These are phyloP conservation scores for Sphaeramia orbicularis DNA, from an alignment of 2,797 vertebrate genomes.

Conservation along the genomic window DNA sequence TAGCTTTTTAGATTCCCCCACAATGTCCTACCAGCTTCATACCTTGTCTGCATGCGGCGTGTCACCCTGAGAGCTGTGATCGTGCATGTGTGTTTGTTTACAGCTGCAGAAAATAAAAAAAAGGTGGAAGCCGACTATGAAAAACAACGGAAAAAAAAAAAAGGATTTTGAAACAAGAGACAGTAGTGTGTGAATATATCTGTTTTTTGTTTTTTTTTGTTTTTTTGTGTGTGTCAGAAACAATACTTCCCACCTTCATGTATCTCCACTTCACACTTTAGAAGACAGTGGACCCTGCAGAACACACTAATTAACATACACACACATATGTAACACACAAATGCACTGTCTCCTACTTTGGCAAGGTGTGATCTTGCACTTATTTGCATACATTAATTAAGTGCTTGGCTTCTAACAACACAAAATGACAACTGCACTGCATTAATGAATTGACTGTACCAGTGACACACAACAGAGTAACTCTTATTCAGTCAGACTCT, in stretches of 20 bases:
- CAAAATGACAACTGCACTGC: slow-evolving; percentile 50
- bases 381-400: slow-evolving; percentile 79
- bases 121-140: slow-evolving; percentile 21
- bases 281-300: slow-evolving; percentile 84
- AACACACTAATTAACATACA: slow-evolving; percentile 77
- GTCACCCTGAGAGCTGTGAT: slow-evolving; percentile 55
- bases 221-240: slow-evolving; percentile 44
- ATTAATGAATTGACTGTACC: slow-evolving; percentile 57
- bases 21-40: slow-evolving; percentile 59
- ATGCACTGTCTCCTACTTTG: slow-evolving; percentile 51
- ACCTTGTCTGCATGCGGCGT: slow-evolving; percentile 41
- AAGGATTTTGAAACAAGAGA: slow-evolving; percentile 3
- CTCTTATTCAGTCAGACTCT: slow-evolving; percentile 28
- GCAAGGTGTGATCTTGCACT: slow-evolving; percentile 72
- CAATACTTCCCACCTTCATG: slow-evolving; percentile 61
- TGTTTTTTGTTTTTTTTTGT: too few relatives aligned
- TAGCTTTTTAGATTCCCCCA: slow-evolving; percentile 77
- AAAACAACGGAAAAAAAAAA: slow-evolving; percentile 11
- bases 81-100: slow-evolving; percentile 48
- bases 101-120: slow-evolving; percentile 36
- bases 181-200: slow-evolving; percentile 12
- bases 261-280: slow-evolving; percentile 87
- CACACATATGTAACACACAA: slow-evolving; percentile 29
- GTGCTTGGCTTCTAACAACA: slow-evolving; percentile 60
- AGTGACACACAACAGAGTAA: slow-evolving; percentile 27